Evolutionary conservation across 2,113 vertebrate species (phyloP).

Genomic region (Ctenomys sociabilis): DNA sequence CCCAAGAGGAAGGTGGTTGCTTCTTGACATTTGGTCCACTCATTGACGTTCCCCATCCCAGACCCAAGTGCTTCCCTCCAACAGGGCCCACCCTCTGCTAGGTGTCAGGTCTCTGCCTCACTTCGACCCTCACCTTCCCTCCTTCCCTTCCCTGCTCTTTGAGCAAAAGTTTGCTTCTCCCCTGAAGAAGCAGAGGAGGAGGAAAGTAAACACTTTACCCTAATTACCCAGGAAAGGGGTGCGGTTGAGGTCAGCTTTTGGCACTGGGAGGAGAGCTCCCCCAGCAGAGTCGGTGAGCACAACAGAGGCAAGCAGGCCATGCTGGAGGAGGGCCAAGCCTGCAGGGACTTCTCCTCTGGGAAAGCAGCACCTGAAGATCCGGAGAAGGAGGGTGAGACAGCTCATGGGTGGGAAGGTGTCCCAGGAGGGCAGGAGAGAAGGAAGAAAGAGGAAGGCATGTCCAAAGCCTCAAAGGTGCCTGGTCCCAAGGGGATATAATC

Average conservation of each 20-base stretch:
- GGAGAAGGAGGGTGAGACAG: not conserved
- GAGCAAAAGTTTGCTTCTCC: not conserved
- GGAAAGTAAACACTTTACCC: conserved; percentile 49
- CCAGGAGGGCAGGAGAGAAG: not conserved
- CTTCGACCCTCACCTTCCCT: too few relatives aligned
- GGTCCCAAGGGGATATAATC: not conserved
- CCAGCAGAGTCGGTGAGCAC: not conserved
- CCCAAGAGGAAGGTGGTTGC: not conserved
- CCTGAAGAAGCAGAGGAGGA: not conserved
- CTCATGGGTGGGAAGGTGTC: not conserved
- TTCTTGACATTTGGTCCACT: too few relatives aligned
- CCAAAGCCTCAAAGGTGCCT: not conserved
- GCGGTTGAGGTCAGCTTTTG: conserved; percentile 34
- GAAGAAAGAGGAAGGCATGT: not conserved
- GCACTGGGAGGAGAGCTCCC: not conserved
- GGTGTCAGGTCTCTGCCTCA: not conserved
- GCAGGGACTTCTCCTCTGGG: not conserved
- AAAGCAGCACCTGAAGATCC: not conserved
- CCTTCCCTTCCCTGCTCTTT: not conserved
- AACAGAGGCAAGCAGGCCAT: not conserved
- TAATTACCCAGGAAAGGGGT: not conserved
- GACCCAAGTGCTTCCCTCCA: not conserved
- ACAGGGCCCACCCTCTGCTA: not conserved
- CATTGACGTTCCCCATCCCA: too few relatives aligned
- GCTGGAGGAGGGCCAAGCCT: not conserved